Evolutionary conservation across 1,140 invertebrate species (phyloP), one percentile per base, ranked within the genome.

Genomic region (Cotesia vestalis): DNA sequence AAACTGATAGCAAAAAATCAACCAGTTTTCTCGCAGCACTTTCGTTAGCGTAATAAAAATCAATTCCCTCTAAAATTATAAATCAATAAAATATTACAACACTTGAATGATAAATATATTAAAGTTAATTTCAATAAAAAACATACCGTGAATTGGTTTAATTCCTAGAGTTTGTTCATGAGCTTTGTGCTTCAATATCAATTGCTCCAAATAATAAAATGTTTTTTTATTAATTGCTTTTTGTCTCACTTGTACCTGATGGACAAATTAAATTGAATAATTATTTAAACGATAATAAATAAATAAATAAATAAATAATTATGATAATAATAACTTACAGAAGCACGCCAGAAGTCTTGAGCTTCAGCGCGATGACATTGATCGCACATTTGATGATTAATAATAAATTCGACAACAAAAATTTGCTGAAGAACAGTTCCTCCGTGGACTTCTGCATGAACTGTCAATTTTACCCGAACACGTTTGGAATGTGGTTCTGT

Each of bases 401-500:
- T 90, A 1, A 91, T 91, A 84, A 93, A 99, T 84, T 99, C 98
- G 20, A 99, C 96, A 63, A 98, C 88, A 84, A 99, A 99, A 1
- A 94, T 91, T 87, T 98, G 96, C 79, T 98, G 92, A 1, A 96
- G 83, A 53, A 95, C 89, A n/a, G 94, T 90, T 71, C 93, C 94
- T 59, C 91, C 91, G 77, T 94, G 88, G 3, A 96, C 94, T 90
- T 99, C 97, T 74, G 94, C 96, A 84, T 99, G 96, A n/a, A 99
- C 92, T 3, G 95, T 98, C 63, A 99, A 83, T 88, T 99, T 99
- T 0, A 99, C 93, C 91, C 99, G 99, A 35, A 99, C 92, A 73
- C 98, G 90, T 86, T 97, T 98, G 0, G 98, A 99, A 90, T 99
- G 98, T 69, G 98, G 97, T 83, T 99, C 98, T 40, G 98, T 99